Conservation (phyloP, 2,113 vertebrate genomes). For the Oryctolagus cuniculus region mOryCun1.1 NC_091444.1:23185501-23186000, state of each 20-base stretch:
- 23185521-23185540: not conserved
- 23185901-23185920: slow-evolving; percentile 52
- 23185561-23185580: not conserved
- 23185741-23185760: not conserved
- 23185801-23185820: not conserved
- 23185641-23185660: not conserved
- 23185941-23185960: not conserved
- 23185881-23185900: not conserved
- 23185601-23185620: not conserved
- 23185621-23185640: not conserved
- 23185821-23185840: not conserved
- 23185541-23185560: not conserved
- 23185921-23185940: slow-evolving; percentile 59
- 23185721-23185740: not conserved
- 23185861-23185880: not conserved
- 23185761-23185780: not conserved
- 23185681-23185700: not conserved
- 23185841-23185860: not conserved
- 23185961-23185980: slow-evolving; percentile 40
- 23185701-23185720: slow-evolving; percentile 3
- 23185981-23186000: not conserved
- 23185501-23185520: not conserved
- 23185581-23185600: not conserved
- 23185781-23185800: slow-evolving; percentile 22
- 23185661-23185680: not conserved